These are phyloP conservation scores for Chionoecetes opilio DNA, from an alignment of 1,140 invertebrate species.

Conservation along the genomic window DNA sequence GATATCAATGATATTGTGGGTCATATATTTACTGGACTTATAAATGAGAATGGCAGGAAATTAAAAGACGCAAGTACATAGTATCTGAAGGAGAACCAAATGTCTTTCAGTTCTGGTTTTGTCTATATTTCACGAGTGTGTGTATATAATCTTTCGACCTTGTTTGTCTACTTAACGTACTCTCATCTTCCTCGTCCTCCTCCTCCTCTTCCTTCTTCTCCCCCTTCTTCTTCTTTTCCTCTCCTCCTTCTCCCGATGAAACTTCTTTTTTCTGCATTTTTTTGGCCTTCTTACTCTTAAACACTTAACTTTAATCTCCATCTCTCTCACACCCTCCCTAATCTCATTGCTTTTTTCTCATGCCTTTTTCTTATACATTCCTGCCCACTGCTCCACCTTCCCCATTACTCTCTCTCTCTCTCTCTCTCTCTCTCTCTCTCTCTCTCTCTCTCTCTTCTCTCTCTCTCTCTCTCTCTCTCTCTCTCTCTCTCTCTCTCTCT, in stretches of 20 bases:
- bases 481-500: conserved; percentile 56
- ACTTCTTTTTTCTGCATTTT: background rate
- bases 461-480: conserved; percentile 18
- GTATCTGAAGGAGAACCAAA: background rate
- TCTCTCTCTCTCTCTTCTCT: background rate
- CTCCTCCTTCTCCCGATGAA: background rate
- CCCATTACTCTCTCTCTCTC: conserved; percentile 18
- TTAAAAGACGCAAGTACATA: background rate
- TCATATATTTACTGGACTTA: background rate
- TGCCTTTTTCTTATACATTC: background rate
- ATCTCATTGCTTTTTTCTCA: background rate
- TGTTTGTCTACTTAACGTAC: background rate
- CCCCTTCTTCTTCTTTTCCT: background rate
- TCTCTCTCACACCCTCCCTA: background rate
- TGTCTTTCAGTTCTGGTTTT: background rate
- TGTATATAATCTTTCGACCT: background rate
- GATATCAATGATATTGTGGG: conserved; percentile 2
- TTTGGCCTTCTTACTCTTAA: background rate
- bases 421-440: conserved; percentile 8
- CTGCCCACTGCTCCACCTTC: background rate
- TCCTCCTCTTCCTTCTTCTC: background rate
- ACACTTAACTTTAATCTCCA: background rate
- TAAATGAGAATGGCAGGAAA: conserved; percentile 21
- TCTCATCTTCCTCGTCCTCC: background rate
- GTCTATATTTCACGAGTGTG: background rate